Evolutionary conservation across 2,888 invertebrate genomes (phyloP).

Genomic region (Amiota minor): DNA sequence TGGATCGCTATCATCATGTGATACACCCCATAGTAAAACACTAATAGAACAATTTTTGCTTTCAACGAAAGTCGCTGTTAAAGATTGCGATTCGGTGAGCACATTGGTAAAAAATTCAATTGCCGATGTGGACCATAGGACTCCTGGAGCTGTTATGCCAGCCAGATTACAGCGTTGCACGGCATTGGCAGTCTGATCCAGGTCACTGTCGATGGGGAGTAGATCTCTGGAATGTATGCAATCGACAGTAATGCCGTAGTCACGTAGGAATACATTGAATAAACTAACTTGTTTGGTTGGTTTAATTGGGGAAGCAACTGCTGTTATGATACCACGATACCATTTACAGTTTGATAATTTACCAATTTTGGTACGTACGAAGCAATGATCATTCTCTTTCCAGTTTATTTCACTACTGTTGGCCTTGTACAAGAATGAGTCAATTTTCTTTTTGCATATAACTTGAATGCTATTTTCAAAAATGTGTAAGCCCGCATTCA

Average conservation of each 20-base stretch:
- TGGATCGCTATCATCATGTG: conserved; percentile 78
- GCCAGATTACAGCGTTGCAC: conserved; percentile 81
- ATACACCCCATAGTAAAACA: conserved; percentile 79
- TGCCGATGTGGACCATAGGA: conserved; percentile 73
- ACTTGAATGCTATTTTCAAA: background rate
- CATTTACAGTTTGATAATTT: conserved; percentile 69
- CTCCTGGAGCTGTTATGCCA: conserved; percentile 81
- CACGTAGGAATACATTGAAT: conserved; percentile 78
- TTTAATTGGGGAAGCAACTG: conserved; percentile 14
- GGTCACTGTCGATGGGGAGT: conserved; percentile 74
- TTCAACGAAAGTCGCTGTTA: conserved; percentile 53
- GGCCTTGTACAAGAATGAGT: background rate
- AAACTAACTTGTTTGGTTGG: conserved; percentile 46
- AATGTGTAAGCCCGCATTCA: conserved; percentile 59
- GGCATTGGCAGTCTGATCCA: conserved; percentile 76
- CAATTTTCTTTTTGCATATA: background rate
- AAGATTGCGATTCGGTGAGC: conserved; percentile 74
- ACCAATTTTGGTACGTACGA: conserved; percentile 72
- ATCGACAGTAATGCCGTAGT: conserved; percentile 76
- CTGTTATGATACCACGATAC: conserved; percentile 76
- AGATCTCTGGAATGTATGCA: conserved; percentile 72
- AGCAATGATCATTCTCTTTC: conserved; percentile 76
- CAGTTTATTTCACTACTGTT: conserved; percentile 68
- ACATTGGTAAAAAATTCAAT: conserved; percentile 78
- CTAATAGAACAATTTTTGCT: background rate